phyloP scores from a whole-genome alignment of 2,113 vertebrate genomes.

The Laticauda laticaudata region DNA sequence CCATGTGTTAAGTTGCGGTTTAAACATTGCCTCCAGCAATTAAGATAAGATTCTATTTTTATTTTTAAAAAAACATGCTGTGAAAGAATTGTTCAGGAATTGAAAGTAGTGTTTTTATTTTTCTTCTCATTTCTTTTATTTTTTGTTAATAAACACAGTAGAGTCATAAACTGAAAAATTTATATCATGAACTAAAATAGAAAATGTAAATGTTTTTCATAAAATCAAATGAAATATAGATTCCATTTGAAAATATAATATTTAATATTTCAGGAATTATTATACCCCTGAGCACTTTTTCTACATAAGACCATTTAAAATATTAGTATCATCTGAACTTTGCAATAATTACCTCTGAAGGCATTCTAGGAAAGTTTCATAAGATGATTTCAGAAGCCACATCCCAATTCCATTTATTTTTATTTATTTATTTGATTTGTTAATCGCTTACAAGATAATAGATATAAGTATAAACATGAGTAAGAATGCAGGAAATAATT shows the following conservation, averaged over 20 bases:
- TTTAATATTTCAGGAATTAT: not conserved
- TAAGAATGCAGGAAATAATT: too few relatives aligned
- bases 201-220: not conserved
- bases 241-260: not conserved
- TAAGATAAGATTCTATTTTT: conserved; percentile 6
- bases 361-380: not conserved
- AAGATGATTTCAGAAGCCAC: not conserved
- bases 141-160: not conserved
- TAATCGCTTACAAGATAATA: too few relatives aligned
- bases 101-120: not conserved
- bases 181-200: not conserved
- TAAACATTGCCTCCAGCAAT: not conserved
- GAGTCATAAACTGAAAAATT: not conserved
- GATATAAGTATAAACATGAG: too few relatives aligned
- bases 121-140: not conserved
- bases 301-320: not conserved
- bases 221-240: not conserved
- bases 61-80: not conserved
- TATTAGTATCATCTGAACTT: not conserved
- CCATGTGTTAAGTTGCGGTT: conserved; percentile 5
- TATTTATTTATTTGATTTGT: too few relatives aligned
- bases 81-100: not conserved
- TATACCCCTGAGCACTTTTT: not conserved
- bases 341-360: not conserved
- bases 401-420: not conserved